These are phyloP conservation scores for Cinara cedri DNA, from an alignment of 2,888 invertebrate genomes.

Conservation along the genomic window DNA sequence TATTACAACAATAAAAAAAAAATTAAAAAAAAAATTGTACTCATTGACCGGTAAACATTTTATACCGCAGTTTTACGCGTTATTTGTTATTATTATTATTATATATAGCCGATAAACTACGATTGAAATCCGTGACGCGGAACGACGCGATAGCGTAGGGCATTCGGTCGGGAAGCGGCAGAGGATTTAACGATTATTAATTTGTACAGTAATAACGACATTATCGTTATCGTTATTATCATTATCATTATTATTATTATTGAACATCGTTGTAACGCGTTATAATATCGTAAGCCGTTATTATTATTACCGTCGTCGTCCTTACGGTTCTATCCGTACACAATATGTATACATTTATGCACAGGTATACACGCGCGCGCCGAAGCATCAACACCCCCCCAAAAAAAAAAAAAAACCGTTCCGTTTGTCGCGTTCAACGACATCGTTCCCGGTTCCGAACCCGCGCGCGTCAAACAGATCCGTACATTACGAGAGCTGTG, in stretches of 20 bases:
- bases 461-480: too few species aligned
- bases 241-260: too few species aligned
- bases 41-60: neutral
- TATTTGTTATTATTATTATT: too few species aligned
- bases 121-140: neutral
- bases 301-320: constrained; percentile 18
- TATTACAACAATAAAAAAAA: too few species aligned
- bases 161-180: neutral
- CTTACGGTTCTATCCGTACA: constrained; percentile 17
- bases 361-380: too few species aligned
- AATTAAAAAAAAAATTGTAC: too few species aligned
- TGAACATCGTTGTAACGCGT: neutral
- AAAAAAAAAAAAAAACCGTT: too few species aligned
- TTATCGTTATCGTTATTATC: constrained; percentile 23
- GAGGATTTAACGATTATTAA: constrained; percentile 1
- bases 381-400: too few species aligned
- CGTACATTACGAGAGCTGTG: too few species aligned
- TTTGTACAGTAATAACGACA: constrained; percentile 15
- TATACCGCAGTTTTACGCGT: neutral
- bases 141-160: neutral
- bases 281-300: constrained; percentile 6
- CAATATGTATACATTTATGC: too few species aligned
- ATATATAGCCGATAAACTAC: neutral
- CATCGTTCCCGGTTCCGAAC: too few species aligned
- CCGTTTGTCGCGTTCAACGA: too few species aligned